phyloP scores from a whole-genome alignment of 2,797 vertebrate genomes.

The Girardinus metallicus region DNA sequence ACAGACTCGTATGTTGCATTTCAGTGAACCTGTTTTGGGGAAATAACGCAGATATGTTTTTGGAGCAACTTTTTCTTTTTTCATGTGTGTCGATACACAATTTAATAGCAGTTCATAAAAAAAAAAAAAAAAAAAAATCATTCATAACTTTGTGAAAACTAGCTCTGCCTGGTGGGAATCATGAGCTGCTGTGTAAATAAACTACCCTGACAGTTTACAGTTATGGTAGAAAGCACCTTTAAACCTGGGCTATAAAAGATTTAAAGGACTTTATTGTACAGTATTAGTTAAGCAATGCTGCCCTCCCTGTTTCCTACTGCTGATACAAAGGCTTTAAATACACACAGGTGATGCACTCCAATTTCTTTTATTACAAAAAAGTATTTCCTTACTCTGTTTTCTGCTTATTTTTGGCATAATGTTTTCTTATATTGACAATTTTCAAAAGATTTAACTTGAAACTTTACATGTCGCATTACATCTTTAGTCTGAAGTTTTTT shows the following conservation, averaged over 20 bases:
- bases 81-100: background rate
- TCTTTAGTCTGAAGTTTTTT: background rate
- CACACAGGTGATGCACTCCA: background rate
- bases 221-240: background rate
- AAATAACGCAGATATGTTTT: background rate
- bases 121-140: background rate
- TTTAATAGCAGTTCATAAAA: background rate
- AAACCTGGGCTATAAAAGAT: background rate
- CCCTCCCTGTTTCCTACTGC: background rate
- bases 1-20: background rate
- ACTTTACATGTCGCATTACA: background rate
- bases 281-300: background rate
- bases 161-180: background rate
- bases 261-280: background rate
- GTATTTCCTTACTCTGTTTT: background rate
- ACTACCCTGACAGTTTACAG: background rate
- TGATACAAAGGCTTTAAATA: background rate
- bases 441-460: background rate
- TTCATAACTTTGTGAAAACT: background rate
- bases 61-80: background rate
- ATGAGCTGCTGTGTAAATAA: background rate
- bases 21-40: background rate
- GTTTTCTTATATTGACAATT: background rate
- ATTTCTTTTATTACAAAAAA: background rate
- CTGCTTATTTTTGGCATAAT: background rate